A percentile compares a stretch with the other conserved stretches of the same genome.
These are phyloP conservation scores for Acleris cristana DNA, from an alignment of 2,888 invertebrate genomes.

Conservation along the genomic window DNA sequence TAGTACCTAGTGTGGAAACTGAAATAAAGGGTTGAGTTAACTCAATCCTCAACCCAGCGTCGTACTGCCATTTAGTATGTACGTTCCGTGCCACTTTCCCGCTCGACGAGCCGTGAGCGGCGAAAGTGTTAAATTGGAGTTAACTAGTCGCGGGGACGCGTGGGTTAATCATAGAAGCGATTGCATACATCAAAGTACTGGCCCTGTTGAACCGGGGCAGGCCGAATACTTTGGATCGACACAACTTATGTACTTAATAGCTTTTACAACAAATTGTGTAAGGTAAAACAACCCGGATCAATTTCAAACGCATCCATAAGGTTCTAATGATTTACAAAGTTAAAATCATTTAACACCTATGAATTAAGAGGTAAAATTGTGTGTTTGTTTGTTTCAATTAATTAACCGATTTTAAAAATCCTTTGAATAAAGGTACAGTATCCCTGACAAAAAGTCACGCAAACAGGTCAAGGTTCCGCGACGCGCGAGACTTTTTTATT, in stretches of 20 bases:
- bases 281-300: no score
- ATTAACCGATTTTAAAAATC: no score
- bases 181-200: conserved; percentile 27
- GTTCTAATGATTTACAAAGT: no score
- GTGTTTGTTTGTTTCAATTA: no score
- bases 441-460: no score
- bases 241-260: neutral
- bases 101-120: conserved; percentile 23
- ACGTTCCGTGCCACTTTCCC: conserved; percentile 29
- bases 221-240: neutral
- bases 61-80: conserved; percentile 32
- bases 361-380: no score
- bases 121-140: conserved; percentile 34
- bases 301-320: no score
- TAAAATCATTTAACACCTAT: no score
- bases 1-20: conserved; percentile 15
- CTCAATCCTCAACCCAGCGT: conserved; percentile 17
- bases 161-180: conserved; percentile 28
- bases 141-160: conserved; percentile 26
- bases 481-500: no score
- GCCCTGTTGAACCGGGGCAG: neutral
- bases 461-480: no score
- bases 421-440: no score
- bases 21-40: conserved; percentile 29
- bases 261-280: no score